Base-by-base conservation (phyloP, 2,888 invertebrate genomes). In the Serripes groenlandicus region DNA sequence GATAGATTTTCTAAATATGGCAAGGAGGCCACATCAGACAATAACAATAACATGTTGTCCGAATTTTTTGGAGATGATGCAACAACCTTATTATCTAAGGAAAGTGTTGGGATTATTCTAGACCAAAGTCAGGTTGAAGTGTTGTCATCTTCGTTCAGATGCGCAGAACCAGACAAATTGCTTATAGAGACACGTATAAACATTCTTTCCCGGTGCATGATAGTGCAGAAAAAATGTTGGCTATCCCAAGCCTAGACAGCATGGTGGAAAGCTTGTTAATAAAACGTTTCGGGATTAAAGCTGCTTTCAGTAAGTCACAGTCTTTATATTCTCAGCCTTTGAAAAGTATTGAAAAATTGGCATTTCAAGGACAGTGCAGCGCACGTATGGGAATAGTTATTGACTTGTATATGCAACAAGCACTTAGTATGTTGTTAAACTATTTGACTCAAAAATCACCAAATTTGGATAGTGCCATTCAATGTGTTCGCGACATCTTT, bases 11-110 rank as follows among this genome's bases (percentile, higher is more conserved):
- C n/a, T n/a, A n/a, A n/a, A n/a, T n/a, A n/a, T n/a, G n/a, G n/a
- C n/a, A n/a, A n/a, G n/a, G n/a, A n/a, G n/a, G n/a, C n/a, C n/a
- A n/a, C n/a, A n/a, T n/a, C n/a, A n/a, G 62, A 62, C 32, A 34
- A 34, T 34, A 11, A 18, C 4, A 62, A 62, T 62, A 62, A 62
- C 18, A 34, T 34, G 3, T 21, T 62, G 4, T 34, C 34, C 3
- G 18, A 34, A n/a, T 42, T 68, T 37, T 68, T 68, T 68, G 68
- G 68, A 26, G 68, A 68, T 26, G 42, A 68, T 68, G 42, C 68
- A 11, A n/a, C n/a, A 23, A 68, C 68, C n/a, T 42, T 42, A 23
- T 28, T 42, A 1, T 26, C 2, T 15, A 68, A 68, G 23, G 9
- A 37, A 11, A 15, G 18, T 68, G 37, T 23, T 37, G 68, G 37